Base-by-base conservation (phyloP, 35 echinoderm and acorn worm species). In the Ophiothrix spiculata region DNA sequence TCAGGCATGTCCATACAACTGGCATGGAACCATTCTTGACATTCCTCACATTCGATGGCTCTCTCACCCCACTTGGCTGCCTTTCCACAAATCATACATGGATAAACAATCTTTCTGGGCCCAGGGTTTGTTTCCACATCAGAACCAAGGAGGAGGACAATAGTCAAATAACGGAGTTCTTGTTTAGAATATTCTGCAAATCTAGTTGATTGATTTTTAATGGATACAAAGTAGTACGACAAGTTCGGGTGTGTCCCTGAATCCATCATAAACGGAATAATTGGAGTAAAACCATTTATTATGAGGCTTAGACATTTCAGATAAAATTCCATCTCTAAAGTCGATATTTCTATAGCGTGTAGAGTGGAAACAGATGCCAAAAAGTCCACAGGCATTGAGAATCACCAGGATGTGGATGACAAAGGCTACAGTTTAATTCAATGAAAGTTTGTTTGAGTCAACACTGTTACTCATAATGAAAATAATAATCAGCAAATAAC, bases 121-220 rank as follows among this genome's bases (percentile, higher is more conserved):
- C 85, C 31, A 25, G 85, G 75, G 85, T 86, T 77, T 31, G 21
- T 45, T 87, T 87, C 85, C 33, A 87, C 35, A 79, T 87, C 85
- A 49, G 74, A 28, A 37, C 74, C 75, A 45, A 87, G 85, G n/a
- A 87, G 28, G 40, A 83, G 81, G 33, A 69, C 17, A 3, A 83
- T 64, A 33, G 81, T 12, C 33, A 83, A 35, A 36, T 83, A 83
- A 37, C 45, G 31, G 60, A 83, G 31, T 56, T 83, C 54, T 64
- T 17, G 33, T 35, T 56, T 36, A 35, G 81, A 83, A 64, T 83
- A 74, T 4, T 34, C 45, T 32, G 29, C 36, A 37, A 64, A 83
- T 36, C 40, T 34, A 1, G 21, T 38, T 0, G 56, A 32, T 25
- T 83, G 45, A 64, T 83, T 45, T 28, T 83, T 69, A 15, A 36